Evolutionary conservation across 1,140 invertebrate species (phyloP).

Genomic region (Zaprionus kolodkinae): DNA sequence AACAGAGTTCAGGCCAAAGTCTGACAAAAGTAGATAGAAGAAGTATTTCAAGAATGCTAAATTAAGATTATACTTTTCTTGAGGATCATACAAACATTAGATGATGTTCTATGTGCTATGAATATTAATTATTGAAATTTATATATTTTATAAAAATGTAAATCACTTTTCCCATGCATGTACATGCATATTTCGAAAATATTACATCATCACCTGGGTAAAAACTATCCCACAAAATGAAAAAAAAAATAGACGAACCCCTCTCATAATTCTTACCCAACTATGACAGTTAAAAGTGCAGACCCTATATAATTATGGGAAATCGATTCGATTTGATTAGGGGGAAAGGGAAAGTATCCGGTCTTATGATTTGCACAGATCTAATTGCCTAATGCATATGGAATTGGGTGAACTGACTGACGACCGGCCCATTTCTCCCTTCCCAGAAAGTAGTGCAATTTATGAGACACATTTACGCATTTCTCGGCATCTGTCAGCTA

Average conservation of each 20-base stretch:
- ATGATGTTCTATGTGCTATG: not conserved
- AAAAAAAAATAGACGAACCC: constrained; percentile 3
- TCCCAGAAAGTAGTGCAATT: constrained; percentile 52
- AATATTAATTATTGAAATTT: not conserved
- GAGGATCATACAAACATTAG: no score
- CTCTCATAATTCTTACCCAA: constrained; percentile 33
- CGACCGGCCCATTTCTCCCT: constrained; percentile 21
- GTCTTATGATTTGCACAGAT: constrained; percentile 28
- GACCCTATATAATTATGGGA: constrained; percentile 57
- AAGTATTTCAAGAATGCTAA: constrained; percentile 17
- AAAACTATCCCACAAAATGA: not conserved
- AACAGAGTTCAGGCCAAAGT: constrained; percentile 34
- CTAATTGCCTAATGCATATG: constrained; percentile 68
- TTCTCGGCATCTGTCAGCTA: constrained; percentile 42
- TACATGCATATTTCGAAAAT: no score
- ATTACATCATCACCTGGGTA: not conserved
- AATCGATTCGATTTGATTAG: constrained; percentile 67
- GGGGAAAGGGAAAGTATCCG: not conserved
- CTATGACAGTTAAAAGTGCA: constrained; percentile 35
- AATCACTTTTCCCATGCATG: not conserved
- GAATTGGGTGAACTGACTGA: constrained; percentile 58
- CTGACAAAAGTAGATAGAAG: constrained; percentile 15
- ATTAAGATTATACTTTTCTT: not conserved
- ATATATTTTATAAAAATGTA: not conserved
- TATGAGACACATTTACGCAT: constrained; percentile 61